Base-by-base conservation (phyloP, 2,113 vertebrate species). In the Myocastor coypus region DNA sequence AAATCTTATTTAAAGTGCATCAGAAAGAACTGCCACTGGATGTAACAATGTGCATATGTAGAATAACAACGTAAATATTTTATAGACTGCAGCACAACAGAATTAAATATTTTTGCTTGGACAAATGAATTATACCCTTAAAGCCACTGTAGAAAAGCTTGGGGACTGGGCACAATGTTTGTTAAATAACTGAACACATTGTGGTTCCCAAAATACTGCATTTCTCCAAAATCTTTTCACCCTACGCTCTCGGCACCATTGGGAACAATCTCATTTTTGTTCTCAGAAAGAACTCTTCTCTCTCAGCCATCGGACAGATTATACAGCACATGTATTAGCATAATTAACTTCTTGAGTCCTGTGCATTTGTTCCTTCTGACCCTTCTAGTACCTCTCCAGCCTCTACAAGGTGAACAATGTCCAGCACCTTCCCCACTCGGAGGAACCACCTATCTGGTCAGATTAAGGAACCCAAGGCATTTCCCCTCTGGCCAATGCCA, bases 41-140 rank as follows among this genome's bases (percentile, higher is more conserved):
- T 83, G 55, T 87, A 93, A 95, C 81, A 90, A 77, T 77, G 93
- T 93, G 64, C 77, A 50, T 87, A 80, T 83, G 92, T 94, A 84
- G 95, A 80, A 93, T 42, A 96, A 95, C 91, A 92, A 68, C 69
- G 93, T 97, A 95, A 98, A 97, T 97, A 98, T 96, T 97, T 97
- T 97, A 97, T 97, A 63, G 89, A 59, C 92, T 96, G 94, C 96
- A 95, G 95, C 87, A 96, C 77, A 96, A 92, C 64, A 94, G 78
- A 92, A 97, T 97, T 92, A 93, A 97, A 96, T 92, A 92, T 84
- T 96, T 97, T 87, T 90, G 84, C 89, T 94, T 89, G 71, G 59
- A 93, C 83, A 94, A 97, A 94, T 95, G 82, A 96, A 95, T 96
- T 87, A 68, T 26, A 63, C 92, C 83, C 93, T 87, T 77, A 92